Percentiles rank a stretch among this genome's conserved stretches.
Evolutionary conservation across 64 coral and sea anemone species (phyloP).

Genomic region (Orbicella faveolata): DNA sequence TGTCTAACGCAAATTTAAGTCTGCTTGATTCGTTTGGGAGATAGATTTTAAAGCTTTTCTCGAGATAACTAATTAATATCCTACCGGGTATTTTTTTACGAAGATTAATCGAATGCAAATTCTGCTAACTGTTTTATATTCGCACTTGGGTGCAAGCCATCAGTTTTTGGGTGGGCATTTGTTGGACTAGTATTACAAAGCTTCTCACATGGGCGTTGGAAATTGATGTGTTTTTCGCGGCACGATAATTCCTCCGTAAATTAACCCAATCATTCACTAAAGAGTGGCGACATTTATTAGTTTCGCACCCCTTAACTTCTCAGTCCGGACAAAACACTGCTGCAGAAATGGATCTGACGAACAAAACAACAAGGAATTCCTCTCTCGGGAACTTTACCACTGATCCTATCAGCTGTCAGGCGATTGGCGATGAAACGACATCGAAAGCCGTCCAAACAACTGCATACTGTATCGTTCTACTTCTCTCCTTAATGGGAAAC

Average conservation of each 20-base stretch:
- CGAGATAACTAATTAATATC: conserved; percentile 5
- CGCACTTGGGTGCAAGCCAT: neutral
- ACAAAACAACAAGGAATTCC: neutral
- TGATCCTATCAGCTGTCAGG: neutral
- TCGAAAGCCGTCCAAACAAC: neutral
- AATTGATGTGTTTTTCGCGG: no score
- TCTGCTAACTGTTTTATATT: neutral
- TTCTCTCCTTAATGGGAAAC: conserved; percentile 65
- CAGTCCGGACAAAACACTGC: neutral
- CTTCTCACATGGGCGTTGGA: neutral
- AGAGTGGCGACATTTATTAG: no score
- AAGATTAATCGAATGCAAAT: conserved; percentile 14
- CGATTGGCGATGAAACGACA: conserved; percentile 24
- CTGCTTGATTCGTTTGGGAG: neutral
- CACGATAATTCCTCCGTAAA: no score
- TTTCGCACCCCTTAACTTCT: no score
- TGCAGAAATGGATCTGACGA: neutral
- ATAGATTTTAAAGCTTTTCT: neutral
- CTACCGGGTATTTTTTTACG: neutral
- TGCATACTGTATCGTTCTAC: conserved; percentile 33
- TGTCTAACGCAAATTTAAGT: neutral
- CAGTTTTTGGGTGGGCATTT: neutral
- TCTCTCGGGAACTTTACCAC: neutral
- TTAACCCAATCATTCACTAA: no score
- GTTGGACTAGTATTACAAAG: neutral